phyloP scores from a whole-genome alignment of 2,888 invertebrate genomes.

The Aporophyla lueneburgensis region DNA sequence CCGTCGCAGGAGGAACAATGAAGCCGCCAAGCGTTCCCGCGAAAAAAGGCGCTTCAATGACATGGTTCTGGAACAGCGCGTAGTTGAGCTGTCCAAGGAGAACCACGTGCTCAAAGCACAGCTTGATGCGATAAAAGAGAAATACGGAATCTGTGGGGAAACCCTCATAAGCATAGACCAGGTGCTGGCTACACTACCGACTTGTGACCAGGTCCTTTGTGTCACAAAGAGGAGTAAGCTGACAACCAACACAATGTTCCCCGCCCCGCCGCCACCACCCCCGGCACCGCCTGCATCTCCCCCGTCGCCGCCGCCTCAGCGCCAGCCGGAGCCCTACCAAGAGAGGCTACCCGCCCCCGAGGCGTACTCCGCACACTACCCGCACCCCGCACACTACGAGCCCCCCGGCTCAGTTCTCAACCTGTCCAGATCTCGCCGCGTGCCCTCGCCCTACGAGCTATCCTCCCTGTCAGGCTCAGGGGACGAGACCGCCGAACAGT shows the following conservation, averaged over 20 bases:
- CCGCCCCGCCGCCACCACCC: constrained; percentile 90
- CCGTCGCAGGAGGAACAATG: constrained; percentile 98
- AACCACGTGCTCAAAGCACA: constrained; percentile 98
- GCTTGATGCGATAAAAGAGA: constrained; percentile 97
- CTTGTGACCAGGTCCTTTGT: constrained; percentile 96
- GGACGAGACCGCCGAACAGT: constrained; percentile 87
- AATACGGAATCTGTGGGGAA: constrained; percentile 97
- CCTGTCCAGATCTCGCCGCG: constrained; percentile 92
- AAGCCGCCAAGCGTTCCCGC: constrained; percentile 98
- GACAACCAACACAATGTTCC: constrained; percentile 88
- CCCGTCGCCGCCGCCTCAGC: constrained; percentile 89
- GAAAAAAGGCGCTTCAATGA: constrained; percentile 99
- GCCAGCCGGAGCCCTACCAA: constrained; percentile 89
- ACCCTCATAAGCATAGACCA: constrained; percentile 96
- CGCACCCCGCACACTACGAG: constrained; percentile 90
- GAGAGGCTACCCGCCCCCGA: constrained; percentile 87
- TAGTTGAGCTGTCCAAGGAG: constrained; percentile 98
- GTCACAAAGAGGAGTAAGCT: constrained; percentile 93
- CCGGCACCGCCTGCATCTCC: constrained; percentile 88
- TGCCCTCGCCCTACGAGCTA: constrained; percentile 95
- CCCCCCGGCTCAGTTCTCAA: constrained; percentile 93
- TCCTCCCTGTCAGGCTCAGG: constrained; percentile 93
- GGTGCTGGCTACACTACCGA: constrained; percentile 96
- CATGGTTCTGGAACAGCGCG: constrained; percentile 98
- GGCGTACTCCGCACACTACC: constrained; percentile 80